Evolutionary conservation across 2,113 vertebrate genomes (phyloP), one percentile per base, ranked within the genome.

Genomic region (Oreochromis spilurus): DNA sequence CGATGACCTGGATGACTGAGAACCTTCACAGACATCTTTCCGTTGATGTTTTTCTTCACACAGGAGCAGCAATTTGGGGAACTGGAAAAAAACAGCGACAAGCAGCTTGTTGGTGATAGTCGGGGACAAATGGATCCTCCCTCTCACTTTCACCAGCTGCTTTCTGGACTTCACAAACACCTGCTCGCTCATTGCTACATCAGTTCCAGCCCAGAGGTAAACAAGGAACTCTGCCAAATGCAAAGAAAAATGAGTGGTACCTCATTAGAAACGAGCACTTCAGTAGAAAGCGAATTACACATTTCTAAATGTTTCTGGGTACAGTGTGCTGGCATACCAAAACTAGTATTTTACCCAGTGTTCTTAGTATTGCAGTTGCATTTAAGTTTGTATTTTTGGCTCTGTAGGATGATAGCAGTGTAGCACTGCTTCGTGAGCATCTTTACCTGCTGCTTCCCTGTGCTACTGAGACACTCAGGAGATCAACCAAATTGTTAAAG

Each of bases 51-150:
- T 78, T n/a, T 34, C 26, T 81, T 89, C n/a, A 54, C 38, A 45
- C 84, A 97, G 97, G 97, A 97, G 78, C 95, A 94, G 29, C 96
- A 96, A 2, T 97, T 97, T 88, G 97, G 97, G 8, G 97, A 97
- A 85, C 53, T 97, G 83, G 97, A 97, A 93, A 97, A 97, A 92
- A 97, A 97, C 95, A 97, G 97, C 31, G 97, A 97, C 86, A 97
- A 97, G 89, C 96, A 97, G 87, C 88, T 95, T 38, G 84, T 84
- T 26, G 91, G 84, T 48, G 93, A 94, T 29, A 88, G 91, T 54
- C 94, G 93, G 84, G 95, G 94, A 88, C 95, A 96, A 89, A 95
- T 89, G 9, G 95, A 96, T 82, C 95, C 96, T 62, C 97, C 97
- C 2, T 96, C 95, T 83, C 96, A 97, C 88, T 96, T 97, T 89